These are phyloP conservation scores for Sinocyclocheilus anshuiensis DNA, from an alignment of 2,113 vertebrate genomes.

Conservation along the genomic window DNA sequence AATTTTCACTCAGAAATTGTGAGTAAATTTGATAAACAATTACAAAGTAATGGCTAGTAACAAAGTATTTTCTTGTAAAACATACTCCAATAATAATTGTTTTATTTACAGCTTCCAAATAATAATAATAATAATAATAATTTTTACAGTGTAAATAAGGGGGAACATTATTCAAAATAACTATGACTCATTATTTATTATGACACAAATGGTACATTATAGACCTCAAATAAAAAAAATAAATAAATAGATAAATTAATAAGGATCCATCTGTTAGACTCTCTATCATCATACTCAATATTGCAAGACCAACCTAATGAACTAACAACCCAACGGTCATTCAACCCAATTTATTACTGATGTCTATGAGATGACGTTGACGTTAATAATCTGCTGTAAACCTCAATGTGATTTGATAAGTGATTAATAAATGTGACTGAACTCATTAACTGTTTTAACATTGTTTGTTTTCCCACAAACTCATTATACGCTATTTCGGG, in stretches of 20 bases:
- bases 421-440: not conserved
- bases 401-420: not conserved
- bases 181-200: not conserved
- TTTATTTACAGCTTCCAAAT: no score
- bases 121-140: no score
- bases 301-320: not conserved
- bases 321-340: conserved; percentile 42
- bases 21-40: no score
- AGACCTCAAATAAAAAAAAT: not conserved
- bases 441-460: not conserved
- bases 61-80: no score
- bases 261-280: not conserved
- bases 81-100: no score
- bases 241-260: not conserved
- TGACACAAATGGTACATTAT: not conserved
- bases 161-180: no score
- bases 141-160: not conserved
- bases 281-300: not conserved
- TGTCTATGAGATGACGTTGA: not conserved
- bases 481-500: not conserved
- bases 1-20: no score
- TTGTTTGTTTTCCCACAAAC: not conserved
- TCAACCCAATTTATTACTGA: conserved; percentile 42
- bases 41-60: no score
- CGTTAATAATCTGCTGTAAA: not conserved